Conservation (phyloP, 2,888 invertebrate species). For the Teleogryllus oceanicus region DNA sequence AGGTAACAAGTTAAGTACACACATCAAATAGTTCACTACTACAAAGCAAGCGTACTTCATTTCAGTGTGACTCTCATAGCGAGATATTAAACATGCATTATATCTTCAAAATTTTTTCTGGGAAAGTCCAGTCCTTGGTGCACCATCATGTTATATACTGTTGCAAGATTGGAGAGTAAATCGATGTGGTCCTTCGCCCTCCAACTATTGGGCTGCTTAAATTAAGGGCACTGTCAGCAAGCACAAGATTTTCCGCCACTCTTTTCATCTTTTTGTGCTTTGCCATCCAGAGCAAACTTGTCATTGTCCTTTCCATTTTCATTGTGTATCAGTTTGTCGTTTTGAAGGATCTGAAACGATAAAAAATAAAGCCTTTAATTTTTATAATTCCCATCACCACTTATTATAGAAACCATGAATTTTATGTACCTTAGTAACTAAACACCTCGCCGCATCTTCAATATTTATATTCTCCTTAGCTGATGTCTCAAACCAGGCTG, state of each 20-base stretch:
- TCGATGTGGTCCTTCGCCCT: background rate
- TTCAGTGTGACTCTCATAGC: background rate
- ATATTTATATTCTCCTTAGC: constrained; percentile 96
- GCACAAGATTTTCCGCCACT: constrained; percentile 53
- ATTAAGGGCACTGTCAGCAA: constrained; percentile 53
- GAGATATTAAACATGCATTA: background rate
- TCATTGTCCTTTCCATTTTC: constrained; percentile 65
- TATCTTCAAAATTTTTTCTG: background rate
- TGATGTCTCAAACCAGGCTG: constrained; percentile 94
- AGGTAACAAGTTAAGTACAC: background rate
- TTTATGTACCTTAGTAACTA: constrained; percentile 77
- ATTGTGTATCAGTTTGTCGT: constrained; percentile 70
- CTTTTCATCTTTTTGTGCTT: constrained; percentile 31
- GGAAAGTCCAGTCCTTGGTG: background rate
- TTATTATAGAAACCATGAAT: background rate
- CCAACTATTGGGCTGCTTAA: background rate
- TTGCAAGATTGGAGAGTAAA: background rate
- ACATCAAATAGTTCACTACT: no score
- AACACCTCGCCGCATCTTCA: constrained; percentile 86
- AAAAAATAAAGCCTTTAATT: constrained; percentile 27
- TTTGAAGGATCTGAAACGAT: constrained; percentile 65
- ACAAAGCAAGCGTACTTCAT: background rate
- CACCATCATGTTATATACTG: background rate
- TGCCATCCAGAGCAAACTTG: constrained; percentile 61
- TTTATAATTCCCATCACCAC: background rate